Percentiles rank a stretch among this genome's conserved stretches.
Evolutionary conservation across 1,140 invertebrate species (phyloP).

Genomic region (Drosophila micromelanica): DNA sequence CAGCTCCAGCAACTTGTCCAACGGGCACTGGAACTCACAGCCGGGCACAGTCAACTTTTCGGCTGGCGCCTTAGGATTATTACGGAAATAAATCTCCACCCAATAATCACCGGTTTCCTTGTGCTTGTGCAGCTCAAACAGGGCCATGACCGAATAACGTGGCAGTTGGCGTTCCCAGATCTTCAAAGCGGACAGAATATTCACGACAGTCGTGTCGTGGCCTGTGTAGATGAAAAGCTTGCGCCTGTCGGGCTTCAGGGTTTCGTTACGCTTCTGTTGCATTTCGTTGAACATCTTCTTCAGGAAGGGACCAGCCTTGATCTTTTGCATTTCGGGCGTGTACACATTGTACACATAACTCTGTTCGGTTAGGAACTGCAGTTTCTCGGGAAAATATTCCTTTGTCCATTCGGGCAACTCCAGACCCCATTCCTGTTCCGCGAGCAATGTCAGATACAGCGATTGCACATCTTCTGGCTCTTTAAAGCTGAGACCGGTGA

Average conservation of each 20-base stretch:
- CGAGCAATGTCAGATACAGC: conserved; percentile 87
- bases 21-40: conserved; percentile 87
- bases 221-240: conserved; percentile 89
- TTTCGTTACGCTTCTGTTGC: conserved; percentile 85
- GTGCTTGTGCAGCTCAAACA: conserved; percentile 90
- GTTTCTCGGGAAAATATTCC: conserved; percentile 87
- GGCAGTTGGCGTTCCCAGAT: conserved; percentile 90
- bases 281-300: conserved; percentile 88
- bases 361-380: conserved; percentile 86
- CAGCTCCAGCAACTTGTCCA: conserved; percentile 85
- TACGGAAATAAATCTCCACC: conserved; percentile 87
- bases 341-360: conserved; percentile 87
- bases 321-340: conserved; percentile 86
- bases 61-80: conserved; percentile 85
- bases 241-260: conserved; percentile 84
- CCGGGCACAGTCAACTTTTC: conserved; percentile 87
- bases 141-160: conserved; percentile 88
- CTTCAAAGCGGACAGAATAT: conserved; percentile 88
- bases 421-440: conserved; percentile 87
- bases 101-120: conserved; percentile 84
- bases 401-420: conserved; percentile 87
- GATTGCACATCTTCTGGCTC: conserved; percentile 87
- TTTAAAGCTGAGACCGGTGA: conserved; percentile 86
- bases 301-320: conserved; percentile 87
- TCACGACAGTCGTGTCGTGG: conserved; percentile 91